Evolutionary conservation across 2,113 vertebrate species (phyloP), one percentile per base, ranked within the genome.

Genomic region (mouse (Mus musculus)): DNA sequence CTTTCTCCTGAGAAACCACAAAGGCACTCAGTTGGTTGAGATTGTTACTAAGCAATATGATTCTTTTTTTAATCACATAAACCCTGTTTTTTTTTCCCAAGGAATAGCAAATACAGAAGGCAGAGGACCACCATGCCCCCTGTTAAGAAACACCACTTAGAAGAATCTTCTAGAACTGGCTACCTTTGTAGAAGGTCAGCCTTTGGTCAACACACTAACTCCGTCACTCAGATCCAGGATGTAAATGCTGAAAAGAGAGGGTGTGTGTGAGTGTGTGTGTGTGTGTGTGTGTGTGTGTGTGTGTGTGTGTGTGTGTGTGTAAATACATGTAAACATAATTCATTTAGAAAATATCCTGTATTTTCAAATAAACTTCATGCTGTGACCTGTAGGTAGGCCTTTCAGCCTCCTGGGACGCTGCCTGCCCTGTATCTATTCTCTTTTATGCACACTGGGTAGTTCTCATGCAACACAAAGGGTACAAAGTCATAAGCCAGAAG

Each of bases 31-130:
- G 24, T 71, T 87, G 65, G 94, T 92, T 39, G 42, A 88, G 92
- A 1, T 0, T 87, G 86, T 92, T 61, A 13, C 69, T 76, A 89
- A 80, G 63, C 67, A 76, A 17, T 13, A 11, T 65, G 26, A 0
- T 7, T 39, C 86, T 84, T 59, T 42, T 96, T 95, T 84, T 46
- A 89, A 78, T 88, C 86, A 61, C n/a, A 93, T 49, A 84, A 95
- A 71, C 24, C 52, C 26, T 77, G 30, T 75, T 67, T 46, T 77
- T 63, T 39, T 3, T 42, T 67, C 67, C 52, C 11, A 61, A 59
- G 2, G 8, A 95, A 81, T 39, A 88, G 82, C 69, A 96, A 84
- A 90, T 61, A 42, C 4, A 80, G 63, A 63, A 39, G 59, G 71
- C 78, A 93, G 28, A 72, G 42, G 14, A 39, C 13, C n/a, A 54